Percentiles rank a stretch among this genome's conserved stretches.
These are phyloP conservation scores for Phymanthus crucifer DNA, from an alignment of 92 coral and sea anemone genomes.

Conservation along the genomic window DNA sequence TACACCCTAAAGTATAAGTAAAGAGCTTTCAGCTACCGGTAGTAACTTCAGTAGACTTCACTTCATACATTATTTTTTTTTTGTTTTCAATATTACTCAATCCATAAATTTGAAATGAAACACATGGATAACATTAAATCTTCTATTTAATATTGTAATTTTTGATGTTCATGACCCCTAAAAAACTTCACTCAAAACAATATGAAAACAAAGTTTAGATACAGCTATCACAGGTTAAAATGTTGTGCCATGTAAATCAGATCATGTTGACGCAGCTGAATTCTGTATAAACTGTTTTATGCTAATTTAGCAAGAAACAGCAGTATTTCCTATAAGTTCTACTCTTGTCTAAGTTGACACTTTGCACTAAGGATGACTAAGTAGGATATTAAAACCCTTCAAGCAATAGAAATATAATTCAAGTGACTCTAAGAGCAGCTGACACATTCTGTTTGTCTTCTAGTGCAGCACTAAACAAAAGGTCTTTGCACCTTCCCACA, in stretches of 20 bases:
- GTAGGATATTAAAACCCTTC: background rate
- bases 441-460: background rate
- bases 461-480: constrained; percentile 1
- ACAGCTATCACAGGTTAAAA: background rate
- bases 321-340: background rate
- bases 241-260: background rate
- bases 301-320: background rate
- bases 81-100: too few species aligned
- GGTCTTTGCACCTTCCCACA: background rate
- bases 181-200: too few species aligned
- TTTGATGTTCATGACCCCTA: too few species aligned
- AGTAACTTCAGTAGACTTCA: too few species aligned
- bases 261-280: background rate
- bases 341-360: background rate
- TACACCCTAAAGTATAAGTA: constrained; percentile 4
- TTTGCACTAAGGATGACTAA: background rate
- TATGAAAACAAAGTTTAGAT: background rate
- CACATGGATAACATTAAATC: too few species aligned
- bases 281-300: background rate
- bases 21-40: background rate
- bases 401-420: constrained; percentile 2
- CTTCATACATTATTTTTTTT: too few species aligned
- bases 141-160: too few species aligned
- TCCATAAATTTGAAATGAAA: too few species aligned
- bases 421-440: constrained; percentile 8